phyloP scores from a whole-genome alignment of 2,797 vertebrate genomes.

The Psittacula derbiana region DNA sequence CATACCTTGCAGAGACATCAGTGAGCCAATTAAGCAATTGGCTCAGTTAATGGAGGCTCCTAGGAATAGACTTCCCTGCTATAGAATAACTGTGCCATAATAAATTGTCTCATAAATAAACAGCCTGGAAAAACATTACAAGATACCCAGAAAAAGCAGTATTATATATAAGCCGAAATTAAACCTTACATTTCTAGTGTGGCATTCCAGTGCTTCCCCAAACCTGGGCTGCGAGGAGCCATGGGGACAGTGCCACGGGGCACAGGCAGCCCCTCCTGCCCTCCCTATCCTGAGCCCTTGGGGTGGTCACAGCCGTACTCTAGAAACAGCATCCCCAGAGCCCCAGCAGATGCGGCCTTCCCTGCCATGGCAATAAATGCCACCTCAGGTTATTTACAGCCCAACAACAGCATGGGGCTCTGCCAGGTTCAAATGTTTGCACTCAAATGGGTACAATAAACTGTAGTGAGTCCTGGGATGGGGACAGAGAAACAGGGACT shows the following conservation, averaged over 20 bases:
- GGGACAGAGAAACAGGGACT: background rate
- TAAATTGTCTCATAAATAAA: slow-evolving; percentile 61
- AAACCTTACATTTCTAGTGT: background rate
- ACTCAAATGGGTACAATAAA: background rate
- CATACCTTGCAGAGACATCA: slow-evolving; percentile 6
- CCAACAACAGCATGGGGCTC: background rate
- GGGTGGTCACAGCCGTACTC: rapidly evolving
- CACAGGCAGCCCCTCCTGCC: background rate
- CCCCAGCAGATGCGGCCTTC: background rate
- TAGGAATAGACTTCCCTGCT: slow-evolving; percentile 39
- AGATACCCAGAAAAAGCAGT: background rate
- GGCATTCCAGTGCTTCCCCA: rapidly evolving
- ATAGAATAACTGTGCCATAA: background rate
- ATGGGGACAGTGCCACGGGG: background rate
- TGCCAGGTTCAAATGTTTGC: background rate
- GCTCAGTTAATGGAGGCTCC: slow-evolving; percentile 13
- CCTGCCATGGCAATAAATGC: background rate
- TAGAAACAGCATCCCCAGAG: background rate
- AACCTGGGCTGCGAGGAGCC: rapidly evolving
- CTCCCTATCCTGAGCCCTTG: background rate
- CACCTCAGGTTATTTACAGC: background rate
- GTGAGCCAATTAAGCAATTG: slow-evolving; percentile 40
- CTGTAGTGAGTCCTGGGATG: background rate
- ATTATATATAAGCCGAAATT: background rate
- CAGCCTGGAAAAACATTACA: slow-evolving; percentile 18